Percentiles rank a stretch among this genome's conserved stretches.
Conservation (phyloP, 2,888 invertebrate genomes). For the Petrolisthes cinctipes region DNA sequence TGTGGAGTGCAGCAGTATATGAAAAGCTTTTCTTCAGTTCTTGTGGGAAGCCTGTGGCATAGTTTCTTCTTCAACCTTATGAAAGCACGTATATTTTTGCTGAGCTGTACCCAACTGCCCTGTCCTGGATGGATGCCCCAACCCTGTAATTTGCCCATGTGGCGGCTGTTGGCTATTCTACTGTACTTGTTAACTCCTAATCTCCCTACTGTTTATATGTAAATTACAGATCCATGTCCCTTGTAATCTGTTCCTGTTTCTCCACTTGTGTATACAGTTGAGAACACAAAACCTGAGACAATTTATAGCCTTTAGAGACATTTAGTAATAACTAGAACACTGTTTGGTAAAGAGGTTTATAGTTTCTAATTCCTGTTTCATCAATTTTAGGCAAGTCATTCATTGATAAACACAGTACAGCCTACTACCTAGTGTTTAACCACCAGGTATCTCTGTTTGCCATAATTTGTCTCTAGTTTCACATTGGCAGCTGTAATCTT, state of each 20-base stretch:
- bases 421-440: too few relatives aligned
- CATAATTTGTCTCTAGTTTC: too few relatives aligned
- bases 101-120: conserved; percentile 26
- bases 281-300: too few relatives aligned
- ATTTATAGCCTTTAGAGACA: too few relatives aligned
- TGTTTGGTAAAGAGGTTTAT: too few relatives aligned
- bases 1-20: too few relatives aligned
- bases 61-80: conserved; percentile 25
- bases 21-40: neutral
- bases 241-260: neutral
- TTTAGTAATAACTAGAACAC: too few relatives aligned
- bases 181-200: neutral
- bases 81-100: neutral
- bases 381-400: too few relatives aligned
- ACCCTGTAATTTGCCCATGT: conserved; percentile 45
- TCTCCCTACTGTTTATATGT: neutral
- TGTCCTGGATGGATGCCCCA: conserved; percentile 38
- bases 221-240: neutral
- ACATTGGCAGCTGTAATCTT: too few relatives aligned
- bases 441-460: too few relatives aligned
- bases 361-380: too few relatives aligned
- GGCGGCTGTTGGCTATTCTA: conserved; percentile 60
- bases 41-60: conserved; percentile 38
- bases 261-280: neutral
- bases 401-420: too few relatives aligned